A percentile compares a stretch with the other conserved stretches of the same genome.
These are phyloP conservation scores for Cochlearius cochlearius DNA, from an alignment of 2,113 vertebrate genomes.

Conservation along the genomic window DNA sequence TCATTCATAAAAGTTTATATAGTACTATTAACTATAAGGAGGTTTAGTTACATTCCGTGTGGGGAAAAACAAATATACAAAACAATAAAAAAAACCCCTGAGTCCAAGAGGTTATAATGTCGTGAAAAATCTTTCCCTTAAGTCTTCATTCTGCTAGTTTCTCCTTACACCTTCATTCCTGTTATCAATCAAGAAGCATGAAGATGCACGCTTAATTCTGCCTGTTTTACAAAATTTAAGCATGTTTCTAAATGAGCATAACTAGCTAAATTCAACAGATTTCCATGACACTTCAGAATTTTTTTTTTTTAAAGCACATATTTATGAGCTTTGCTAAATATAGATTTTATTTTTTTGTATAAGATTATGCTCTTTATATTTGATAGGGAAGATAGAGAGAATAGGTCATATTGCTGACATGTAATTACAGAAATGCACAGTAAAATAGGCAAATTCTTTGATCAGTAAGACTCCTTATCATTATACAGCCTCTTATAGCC, in stretches of 20 bases:
- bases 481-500: neutral
- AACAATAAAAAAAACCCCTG: neutral
- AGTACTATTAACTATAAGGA: neutral
- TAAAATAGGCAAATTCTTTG: slow-evolving; percentile 14
- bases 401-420: neutral
- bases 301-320: neutral
- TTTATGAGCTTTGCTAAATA: neutral
- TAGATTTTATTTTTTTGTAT: neutral
- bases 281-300: neutral
- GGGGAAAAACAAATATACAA: neutral
- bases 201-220: neutral
- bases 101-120: neutral
- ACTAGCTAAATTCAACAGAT: neutral
- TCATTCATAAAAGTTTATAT: neutral
- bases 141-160: neutral
- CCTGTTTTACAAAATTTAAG: neutral
- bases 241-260: neutral
- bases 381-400: neutral
- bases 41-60: neutral
- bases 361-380: neutral
- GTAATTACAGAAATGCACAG: neutral
- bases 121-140: neutral
- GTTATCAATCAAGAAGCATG: neutral
- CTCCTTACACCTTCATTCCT: neutral
- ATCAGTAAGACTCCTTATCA: slow-evolving; percentile 1